Base-by-base conservation (phyloP, 2,113 vertebrate species). In the Cyanoliseus patagonus region DNA sequence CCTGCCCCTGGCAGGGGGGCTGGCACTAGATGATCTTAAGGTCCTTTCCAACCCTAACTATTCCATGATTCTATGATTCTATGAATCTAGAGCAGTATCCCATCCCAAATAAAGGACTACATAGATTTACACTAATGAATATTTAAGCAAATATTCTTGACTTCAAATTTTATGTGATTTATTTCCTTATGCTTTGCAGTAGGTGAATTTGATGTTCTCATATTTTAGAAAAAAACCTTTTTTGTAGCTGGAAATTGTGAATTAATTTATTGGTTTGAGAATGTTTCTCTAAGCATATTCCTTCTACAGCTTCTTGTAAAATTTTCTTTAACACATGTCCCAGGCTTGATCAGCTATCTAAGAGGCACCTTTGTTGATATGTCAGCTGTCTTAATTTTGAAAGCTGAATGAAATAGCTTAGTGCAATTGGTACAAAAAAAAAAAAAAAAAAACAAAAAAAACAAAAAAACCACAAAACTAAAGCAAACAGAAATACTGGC, bases 331-430 rank as follows among this genome's bases (percentile, higher is more conserved):
- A 7, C 2, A 2, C 46, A 17, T 28, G 10, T n/a, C 2, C 15
- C n/a, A 84, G 39, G 7, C 7, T 37, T 49, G 4, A 74, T 23
- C 31, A 91, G 9, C 16, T 41, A 24, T 27, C 24, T 57, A 57
- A 83, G 14, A 47, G 7, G 62, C 5, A 57, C 2, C 0, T 47
- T n/a, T 77, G 8, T 14, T 6, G 15, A 1, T 35, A 23, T 72
- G 86, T 69, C 51, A 91, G 5, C 11, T 67, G 9, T 69, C 24
- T 35, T 31, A 62, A 33, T 78, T 81, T 91, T 84, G 31, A 30
- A 92, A 92, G n/a, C 3, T 17, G 84, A 86, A 82, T 63, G 11
- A 8, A 76, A 69, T 30, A 68, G 5, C 53, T 66, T 28, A 57
- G 8, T 37, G 17, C 3, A 84, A 74, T 44, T 49, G 22, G 2